Evolutionary conservation across 2,113 vertebrate species (phyloP).

Genomic region (Meleagris gallopavo): DNA sequence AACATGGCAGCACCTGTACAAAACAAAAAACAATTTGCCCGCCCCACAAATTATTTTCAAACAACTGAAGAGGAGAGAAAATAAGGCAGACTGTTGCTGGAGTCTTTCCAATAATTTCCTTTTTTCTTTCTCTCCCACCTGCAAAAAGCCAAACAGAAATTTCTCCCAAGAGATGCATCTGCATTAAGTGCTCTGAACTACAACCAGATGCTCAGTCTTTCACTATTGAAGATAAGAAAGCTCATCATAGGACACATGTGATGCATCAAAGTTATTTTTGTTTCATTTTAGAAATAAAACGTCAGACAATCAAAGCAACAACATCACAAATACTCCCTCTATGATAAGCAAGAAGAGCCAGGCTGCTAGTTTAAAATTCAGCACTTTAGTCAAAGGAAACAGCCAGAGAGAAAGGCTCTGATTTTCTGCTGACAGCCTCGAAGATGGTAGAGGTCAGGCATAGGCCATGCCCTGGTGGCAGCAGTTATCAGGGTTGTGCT

Average conservation of each 20-base stretch:
- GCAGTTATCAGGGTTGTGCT: neutral
- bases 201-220: neutral
- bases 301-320: neutral
- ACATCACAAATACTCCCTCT: neutral
- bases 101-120: neutral
- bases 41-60: neutral
- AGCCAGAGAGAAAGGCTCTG: neutral
- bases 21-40: neutral
- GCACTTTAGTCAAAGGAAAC: neutral
- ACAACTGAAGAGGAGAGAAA: neutral
- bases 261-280: neutral
- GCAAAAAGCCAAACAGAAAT: neutral
- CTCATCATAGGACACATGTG: neutral
- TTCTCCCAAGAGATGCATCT: accelerated
- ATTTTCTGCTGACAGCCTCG: neutral
- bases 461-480: neutral
- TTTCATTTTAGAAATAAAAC: neutral
- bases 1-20: neutral
- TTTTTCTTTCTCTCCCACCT: neutral
- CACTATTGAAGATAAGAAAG: neutral
- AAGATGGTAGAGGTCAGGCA: neutral
- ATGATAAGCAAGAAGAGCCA: neutral
- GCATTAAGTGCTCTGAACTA: neutral
- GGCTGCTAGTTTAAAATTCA: constrained; percentile 37
- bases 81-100: neutral